A percentile compares a stretch with the other conserved stretches of the same genome.
Evolutionary conservation across 2,888 invertebrate species (phyloP).

Genomic region (Drosophila birchii): DNA sequence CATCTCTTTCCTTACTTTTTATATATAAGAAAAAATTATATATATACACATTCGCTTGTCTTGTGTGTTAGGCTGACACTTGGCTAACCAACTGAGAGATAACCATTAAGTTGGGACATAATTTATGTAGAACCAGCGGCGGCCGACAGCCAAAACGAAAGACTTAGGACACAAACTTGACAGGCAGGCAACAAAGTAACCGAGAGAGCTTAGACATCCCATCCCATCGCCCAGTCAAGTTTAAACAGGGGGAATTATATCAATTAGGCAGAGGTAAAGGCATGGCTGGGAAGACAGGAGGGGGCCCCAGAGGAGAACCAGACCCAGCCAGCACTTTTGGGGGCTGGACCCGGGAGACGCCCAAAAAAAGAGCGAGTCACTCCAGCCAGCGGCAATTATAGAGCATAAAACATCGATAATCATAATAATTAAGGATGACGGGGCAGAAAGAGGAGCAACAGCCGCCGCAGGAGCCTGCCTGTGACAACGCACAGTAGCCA

Average conservation of each 20-base stretch:
- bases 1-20: constrained; percentile 9
- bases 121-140: constrained; percentile 58
- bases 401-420: constrained; percentile 82
- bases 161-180: constrained; percentile 33
- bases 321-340: constrained; percentile 36
- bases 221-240: constrained; percentile 17
- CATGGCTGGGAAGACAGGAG: not conserved
- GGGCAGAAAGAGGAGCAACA: constrained; percentile 60
- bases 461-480: constrained; percentile 39
- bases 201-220: constrained; percentile 32
- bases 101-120: constrained; percentile 69
- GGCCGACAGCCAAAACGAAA: constrained; percentile 39
- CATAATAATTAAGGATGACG: constrained; percentile 81
- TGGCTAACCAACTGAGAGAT: constrained; percentile 58
- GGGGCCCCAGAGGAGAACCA: not conserved
- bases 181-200: constrained; percentile 26
- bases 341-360: constrained; percentile 50
- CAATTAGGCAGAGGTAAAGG: constrained; percentile 56
- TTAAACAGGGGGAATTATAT: constrained; percentile 63
- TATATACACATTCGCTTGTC: constrained; percentile 15
- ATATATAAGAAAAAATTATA: not conserved
- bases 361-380: constrained; percentile 70
- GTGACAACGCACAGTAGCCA: constrained; percentile 49
- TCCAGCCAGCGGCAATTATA: constrained; percentile 76
- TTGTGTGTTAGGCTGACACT: constrained; percentile 63